Evolutionary conservation across 2,113 vertebrate genomes (phyloP), one percentile per base, ranked within the genome.

Genomic region (Scomber colias): DNA sequence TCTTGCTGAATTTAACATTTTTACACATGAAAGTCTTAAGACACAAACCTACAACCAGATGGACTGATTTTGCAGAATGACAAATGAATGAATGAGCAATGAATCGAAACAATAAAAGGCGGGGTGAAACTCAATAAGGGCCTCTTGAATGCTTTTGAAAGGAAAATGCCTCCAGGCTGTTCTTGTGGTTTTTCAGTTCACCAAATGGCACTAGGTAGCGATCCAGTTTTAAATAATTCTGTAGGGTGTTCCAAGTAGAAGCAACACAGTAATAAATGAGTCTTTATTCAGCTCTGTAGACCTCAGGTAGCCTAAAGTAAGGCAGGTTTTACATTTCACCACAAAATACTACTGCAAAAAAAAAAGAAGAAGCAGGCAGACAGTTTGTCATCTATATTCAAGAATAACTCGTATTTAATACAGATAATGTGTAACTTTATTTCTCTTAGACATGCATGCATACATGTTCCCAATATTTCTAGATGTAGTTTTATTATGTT

Each of bases 101-200:
- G 14, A 15, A 3, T 60, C 5, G 24, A 55, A 16, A 62, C 72
- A 67, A 14, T 51, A 2, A 24, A 10, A 27, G 79, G 75, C 4
- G 27, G 44, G 24, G 48, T 62, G 53, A 82, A 65, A 69, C 57
- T 30, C 1, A 0, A 9, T 5, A 6, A 11, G 12, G 31, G 31
- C 6, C 16, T 49, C 3, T 2, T 14, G 59, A 50, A 19, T 13
- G 5, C 19, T 3, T 35, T 40, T 49, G 2, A 46, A 68, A 68
- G 19, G 44, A 46, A 71, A 68, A 3, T 1, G 11, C 71, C 64
- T 63, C 6, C 46, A 60, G 61, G 67, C 40, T 21, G 60, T 30
- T 21, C 0, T 2, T 12, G 11, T 19, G 9, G 59, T 7, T 49
- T 56, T 27, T 30, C 65, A 75, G 13, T 9, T 17, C 17, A 21